phyloP scores from a whole-genome alignment of 2,888 invertebrate species.

The Cataglyphis livida region DNA sequence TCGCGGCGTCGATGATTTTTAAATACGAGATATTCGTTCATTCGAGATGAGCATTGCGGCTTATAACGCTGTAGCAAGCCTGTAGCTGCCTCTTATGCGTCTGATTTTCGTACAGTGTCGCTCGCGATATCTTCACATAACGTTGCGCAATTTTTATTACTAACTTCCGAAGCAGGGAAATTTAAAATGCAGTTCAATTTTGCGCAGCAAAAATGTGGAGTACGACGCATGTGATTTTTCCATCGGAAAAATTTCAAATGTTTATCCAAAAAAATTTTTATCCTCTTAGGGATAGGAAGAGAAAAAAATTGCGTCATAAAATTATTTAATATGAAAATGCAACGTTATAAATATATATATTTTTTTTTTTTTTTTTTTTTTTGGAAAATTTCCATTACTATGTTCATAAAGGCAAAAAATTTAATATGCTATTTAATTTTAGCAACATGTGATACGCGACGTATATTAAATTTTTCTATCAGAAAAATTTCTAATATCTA shows the following conservation, averaged over 20 bases:
- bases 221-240: neutral
- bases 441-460: neutral
- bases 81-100: slow-evolving; percentile 27
- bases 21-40: slow-evolving; percentile 30
- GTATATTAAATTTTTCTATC: neutral
- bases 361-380: too few relatives aligned
- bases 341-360: neutral
- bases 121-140: slow-evolving; percentile 10
- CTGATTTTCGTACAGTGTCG: slow-evolving; percentile 18
- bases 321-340: neutral
- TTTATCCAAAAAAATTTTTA: too few relatives aligned
- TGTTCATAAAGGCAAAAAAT: neutral
- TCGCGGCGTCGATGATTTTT: slow-evolving; percentile 19
- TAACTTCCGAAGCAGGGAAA: neutral
- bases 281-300: too few relatives aligned
- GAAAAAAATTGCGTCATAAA: too few relatives aligned
- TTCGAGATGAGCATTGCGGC: neutral
- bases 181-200: slow-evolving; percentile 1
- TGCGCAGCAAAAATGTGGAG: neutral
- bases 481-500: neutral
- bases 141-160: slow-evolving; percentile 7
- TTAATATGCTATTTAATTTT: neutral
- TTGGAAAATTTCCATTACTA: neutral
- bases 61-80: slow-evolving; percentile 30
- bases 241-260: too few relatives aligned